Base-by-base conservation (phyloP, 2,113 vertebrate genomes). In the Cichladusa arquata region DNA sequence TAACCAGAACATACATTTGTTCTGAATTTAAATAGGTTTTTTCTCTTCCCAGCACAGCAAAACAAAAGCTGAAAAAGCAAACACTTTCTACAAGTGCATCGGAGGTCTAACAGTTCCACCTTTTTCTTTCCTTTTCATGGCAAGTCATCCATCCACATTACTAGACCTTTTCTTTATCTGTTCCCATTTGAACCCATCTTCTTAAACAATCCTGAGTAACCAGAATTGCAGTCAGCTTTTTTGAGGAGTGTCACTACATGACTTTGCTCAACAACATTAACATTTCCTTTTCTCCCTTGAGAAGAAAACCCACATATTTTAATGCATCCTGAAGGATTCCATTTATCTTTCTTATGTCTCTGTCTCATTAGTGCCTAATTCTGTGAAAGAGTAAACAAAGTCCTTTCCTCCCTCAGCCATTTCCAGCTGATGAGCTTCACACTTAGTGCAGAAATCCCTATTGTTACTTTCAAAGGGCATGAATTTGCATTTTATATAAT, bases 401-500 rank as follows among this genome's bases (percentile, higher is more conserved):
- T 47, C n/a, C 25, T 65, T 38, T 72, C 36, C 42, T 80, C 36
- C 40, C 86, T 82, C 58, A 76, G n/a, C 14, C 8, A 2, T 79
- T 93, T 91, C 31, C 42, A 65, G 45, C 42, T 70, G 86, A 83
- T 65, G 58, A 88, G 50, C 42, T 77, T 57, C 42, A 80, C 24
- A 34, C 45, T 72, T 42, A 10, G 7, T 50, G 54, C 56, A 86
- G 72, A 95, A 93, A 86, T 86, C 64, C 47, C 42, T 62, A 29
- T 54, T 86, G 77, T 45, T 95, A 33, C 25, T 73, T 83, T 83
- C 60, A 91, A 95, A 88, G 56, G 72, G 42, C 50, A 93, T 20
- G 42, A 50, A 92, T 96, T 92, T 88, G 60, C 73, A 81, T 92
- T 92, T 91, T 83, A 77, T 42, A 62, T 64, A 83, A 86, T 38